Percentiles rank a stretch among this genome's conserved stretches.
phyloP scores from a whole-genome alignment of 2,797 vertebrate genomes.

The Rhadinocentrus ornatus region DNA sequence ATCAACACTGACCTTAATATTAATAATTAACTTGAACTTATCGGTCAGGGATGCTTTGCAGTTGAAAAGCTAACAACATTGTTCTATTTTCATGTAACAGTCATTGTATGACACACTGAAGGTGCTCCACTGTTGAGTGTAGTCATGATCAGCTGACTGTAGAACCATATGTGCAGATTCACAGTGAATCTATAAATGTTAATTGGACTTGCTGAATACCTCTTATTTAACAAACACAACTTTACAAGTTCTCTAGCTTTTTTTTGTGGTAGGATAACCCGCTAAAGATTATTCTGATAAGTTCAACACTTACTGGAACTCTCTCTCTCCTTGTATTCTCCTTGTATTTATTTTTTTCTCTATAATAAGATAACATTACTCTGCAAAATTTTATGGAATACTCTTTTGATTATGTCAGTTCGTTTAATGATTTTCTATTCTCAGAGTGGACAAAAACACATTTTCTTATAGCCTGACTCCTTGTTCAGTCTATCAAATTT shows the following conservation, averaged over 20 bases:
- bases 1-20: slow-evolving; percentile 16
- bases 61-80: slow-evolving; percentile 8
- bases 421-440: slow-evolving; percentile 38
- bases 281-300: slow-evolving; percentile 27
- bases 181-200: slow-evolving; percentile 64
- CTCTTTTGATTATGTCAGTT: slow-evolving; percentile 26
- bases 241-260: slow-evolving; percentile 25
- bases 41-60: slow-evolving; percentile 18
- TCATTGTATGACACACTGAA: slow-evolving; percentile 44
- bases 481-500: slow-evolving; percentile 50
- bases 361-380: slow-evolving; percentile 29
- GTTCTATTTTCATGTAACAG: slow-evolving; percentile 33
- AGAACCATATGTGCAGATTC: slow-evolving; percentile 61
- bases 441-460: slow-evolving; percentile 31
- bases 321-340: not conserved
- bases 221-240: slow-evolving; percentile 24
- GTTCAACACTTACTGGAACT: slow-evolving; percentile 12
- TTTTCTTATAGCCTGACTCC: slow-evolving; percentile 35
- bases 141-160: slow-evolving; percentile 64
- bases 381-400: slow-evolving; percentile 15
- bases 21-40: slow-evolving; percentile 51
- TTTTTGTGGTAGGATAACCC: slow-evolving; percentile 1
- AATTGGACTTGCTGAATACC: slow-evolving; percentile 46
- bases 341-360: slow-evolving; percentile 17
- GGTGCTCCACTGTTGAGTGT: slow-evolving; percentile 36